These are phyloP conservation scores for Bufo gargarizans DNA, from an alignment of 2,113 vertebrate genomes.

Conservation along the genomic window DNA sequence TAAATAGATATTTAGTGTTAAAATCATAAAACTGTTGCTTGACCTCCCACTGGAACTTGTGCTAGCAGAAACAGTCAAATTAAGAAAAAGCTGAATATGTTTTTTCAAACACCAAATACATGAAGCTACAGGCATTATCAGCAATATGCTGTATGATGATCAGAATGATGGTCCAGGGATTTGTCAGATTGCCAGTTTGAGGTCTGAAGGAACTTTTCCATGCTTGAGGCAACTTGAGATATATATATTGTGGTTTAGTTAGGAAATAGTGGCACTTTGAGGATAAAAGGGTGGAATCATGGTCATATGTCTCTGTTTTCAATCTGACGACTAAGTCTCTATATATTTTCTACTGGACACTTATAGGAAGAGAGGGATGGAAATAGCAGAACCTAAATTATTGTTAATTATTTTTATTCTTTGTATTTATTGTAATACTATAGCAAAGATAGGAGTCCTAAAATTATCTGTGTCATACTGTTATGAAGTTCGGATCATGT, in stretches of 20 bases:
- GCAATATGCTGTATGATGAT: background rate
- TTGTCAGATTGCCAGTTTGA: background rate
- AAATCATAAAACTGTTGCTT: background rate
- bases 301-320: background rate
- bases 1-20: background rate
- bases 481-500: too few species aligned
- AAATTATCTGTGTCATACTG: too few species aligned
- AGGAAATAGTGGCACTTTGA: background rate
- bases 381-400: background rate
- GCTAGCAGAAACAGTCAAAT: background rate
- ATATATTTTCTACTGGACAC: background rate
- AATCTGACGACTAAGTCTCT: background rate
- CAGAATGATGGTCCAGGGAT: background rate
- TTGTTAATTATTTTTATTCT: too few species aligned
- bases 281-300: background rate
- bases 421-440: too few species aligned
- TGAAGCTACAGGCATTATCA: background rate
- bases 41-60: background rate
- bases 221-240: background rate
- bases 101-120: background rate
- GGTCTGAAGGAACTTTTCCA: background rate
- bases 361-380: background rate
- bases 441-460: too few species aligned
- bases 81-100: background rate
- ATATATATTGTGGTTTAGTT: background rate